Percentiles rank a stretch among this genome's conserved stretches.
These are phyloP conservation scores for Scleropages formosus DNA, from an alignment of 2,797 vertebrate species.

Conservation along the genomic window DNA sequence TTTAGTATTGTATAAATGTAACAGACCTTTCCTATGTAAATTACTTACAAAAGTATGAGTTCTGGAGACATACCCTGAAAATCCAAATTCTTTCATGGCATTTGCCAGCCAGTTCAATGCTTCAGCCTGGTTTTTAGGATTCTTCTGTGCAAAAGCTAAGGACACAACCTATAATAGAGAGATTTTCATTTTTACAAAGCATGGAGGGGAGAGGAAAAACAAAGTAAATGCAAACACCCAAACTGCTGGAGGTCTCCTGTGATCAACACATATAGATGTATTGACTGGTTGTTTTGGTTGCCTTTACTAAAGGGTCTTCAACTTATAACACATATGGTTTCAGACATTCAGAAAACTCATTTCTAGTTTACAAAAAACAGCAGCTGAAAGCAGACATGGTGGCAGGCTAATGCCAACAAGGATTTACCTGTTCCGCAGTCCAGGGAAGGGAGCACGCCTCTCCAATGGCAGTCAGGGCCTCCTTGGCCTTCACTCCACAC, in stretches of 20 bases:
- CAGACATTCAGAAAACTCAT: too few relatives aligned
- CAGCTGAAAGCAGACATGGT: background rate
- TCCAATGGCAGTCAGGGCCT: conserved; percentile 87
- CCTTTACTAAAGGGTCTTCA: background rate
- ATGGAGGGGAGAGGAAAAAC: too few relatives aligned
- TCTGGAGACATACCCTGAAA: conserved; percentile 79
- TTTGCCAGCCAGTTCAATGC: conserved; percentile 92
- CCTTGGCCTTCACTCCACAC: conserved; percentile 91
- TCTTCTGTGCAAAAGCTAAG: conserved; percentile 91
- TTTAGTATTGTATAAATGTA: background rate
- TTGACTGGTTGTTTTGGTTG: too few relatives aligned
- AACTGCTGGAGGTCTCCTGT: too few relatives aligned
- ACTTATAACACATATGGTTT: background rate
- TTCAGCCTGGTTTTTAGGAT: conserved; percentile 98
- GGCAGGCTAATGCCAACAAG: background rate
- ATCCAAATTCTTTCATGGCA: conserved; percentile 97
- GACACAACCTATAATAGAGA: conserved; percentile 79
- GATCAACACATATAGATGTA: too few relatives aligned
- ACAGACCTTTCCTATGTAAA: background rate
- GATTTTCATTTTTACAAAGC: background rate
- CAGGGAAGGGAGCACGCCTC: conserved; percentile 86
- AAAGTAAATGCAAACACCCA: too few relatives aligned
- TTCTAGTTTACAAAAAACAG: too few relatives aligned
- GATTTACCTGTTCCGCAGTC: conserved; percentile 91
- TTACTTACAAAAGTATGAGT: background rate